These are phyloP conservation scores for Oligia fasciuncula DNA, from an alignment of 2,888 invertebrate species.

Conservation along the genomic window DNA sequence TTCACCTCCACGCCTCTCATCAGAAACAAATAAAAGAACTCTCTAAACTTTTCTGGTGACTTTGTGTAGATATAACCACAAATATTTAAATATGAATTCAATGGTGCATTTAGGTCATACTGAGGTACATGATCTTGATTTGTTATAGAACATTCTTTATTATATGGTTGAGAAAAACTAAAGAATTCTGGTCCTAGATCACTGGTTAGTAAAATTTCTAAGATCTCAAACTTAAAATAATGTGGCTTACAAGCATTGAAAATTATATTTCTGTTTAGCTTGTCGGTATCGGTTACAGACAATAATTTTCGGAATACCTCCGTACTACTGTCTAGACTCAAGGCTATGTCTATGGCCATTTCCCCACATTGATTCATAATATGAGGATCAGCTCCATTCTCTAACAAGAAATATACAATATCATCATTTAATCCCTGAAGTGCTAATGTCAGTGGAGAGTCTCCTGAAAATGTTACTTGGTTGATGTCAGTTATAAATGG, in stretches of 20 bases:
- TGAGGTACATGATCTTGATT: slow-evolving; percentile 73
- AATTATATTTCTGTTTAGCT: slow-evolving; percentile 80
- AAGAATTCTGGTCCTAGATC: slow-evolving; percentile 84
- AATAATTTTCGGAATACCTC: slow-evolving; percentile 79
- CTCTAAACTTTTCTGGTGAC: slow-evolving; percentile 79
- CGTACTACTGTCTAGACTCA: slow-evolving; percentile 75
- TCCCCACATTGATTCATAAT: slow-evolving; percentile 78
- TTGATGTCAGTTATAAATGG: slow-evolving; percentile 83
- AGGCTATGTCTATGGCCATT: slow-evolving; percentile 81
- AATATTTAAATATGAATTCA: slow-evolving; percentile 83
- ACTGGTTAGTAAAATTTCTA: slow-evolving; percentile 80
- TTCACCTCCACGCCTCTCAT: slow-evolving; percentile 83
- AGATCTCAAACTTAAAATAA: slow-evolving; percentile 83
- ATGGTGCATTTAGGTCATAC: slow-evolving; percentile 80
- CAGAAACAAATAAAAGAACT: slow-evolving; percentile 83
- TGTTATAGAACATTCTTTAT: slow-evolving; percentile 69
- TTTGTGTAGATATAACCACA: slow-evolving; percentile 84
- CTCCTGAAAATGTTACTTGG: slow-evolving; percentile 76
- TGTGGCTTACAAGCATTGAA: slow-evolving; percentile 84
- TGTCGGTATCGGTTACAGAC: slow-evolving; percentile 73
- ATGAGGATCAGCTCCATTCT: slow-evolving; percentile 83
- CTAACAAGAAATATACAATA: slow-evolving; percentile 80
- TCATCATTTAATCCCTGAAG: slow-evolving; percentile 76
- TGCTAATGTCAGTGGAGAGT: slow-evolving; percentile 82
- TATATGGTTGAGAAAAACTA: slow-evolving; percentile 78